A percentile compares a stretch with the other conserved stretches of the same genome.
Evolutionary conservation across 1,140 invertebrate genomes (phyloP).

Genomic region (Bombus haemorrhoidalis): DNA sequence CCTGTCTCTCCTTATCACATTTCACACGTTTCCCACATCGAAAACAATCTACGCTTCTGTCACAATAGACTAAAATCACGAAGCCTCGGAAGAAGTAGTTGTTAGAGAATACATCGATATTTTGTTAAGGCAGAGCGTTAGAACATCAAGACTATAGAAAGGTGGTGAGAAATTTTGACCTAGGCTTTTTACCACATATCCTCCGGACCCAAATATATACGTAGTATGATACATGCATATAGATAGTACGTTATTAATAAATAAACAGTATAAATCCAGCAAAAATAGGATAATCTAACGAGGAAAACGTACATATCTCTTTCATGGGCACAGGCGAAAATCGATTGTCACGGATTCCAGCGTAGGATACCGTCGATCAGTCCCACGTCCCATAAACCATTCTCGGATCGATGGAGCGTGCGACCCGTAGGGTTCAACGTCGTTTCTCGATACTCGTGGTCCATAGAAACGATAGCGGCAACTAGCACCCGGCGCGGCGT

Average conservation of each 20-base stretch:
- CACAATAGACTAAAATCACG: not conserved
- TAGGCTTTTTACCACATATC: too few relatives aligned
- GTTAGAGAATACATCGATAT: too few relatives aligned
- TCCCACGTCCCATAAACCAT: constrained; percentile 56
- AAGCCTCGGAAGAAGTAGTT: not conserved
- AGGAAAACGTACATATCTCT: not conserved
- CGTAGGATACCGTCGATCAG: constrained; percentile 49
- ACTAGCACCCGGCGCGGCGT: constrained; percentile 12
- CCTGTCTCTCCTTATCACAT: not conserved
- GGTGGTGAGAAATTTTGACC: too few relatives aligned
- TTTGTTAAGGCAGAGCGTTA: too few relatives aligned
- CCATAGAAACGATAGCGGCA: constrained; percentile 10
- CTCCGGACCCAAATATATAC: too few relatives aligned
- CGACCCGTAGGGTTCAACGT: constrained; percentile 8
- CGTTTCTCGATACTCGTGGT: constrained; percentile 49
- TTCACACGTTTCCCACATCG: not conserved
- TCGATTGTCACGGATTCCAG: not conserved
- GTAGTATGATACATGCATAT: too few relatives aligned
- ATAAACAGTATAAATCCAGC: not conserved
- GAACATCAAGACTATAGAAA: too few relatives aligned
- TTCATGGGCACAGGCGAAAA: not conserved
- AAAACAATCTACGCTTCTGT: not conserved
- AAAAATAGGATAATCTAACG: not conserved
- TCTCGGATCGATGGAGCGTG: constrained; percentile 45
- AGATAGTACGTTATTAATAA: not conserved